Evolutionary conservation across 2,113 vertebrate species (phyloP), one percentile per base, ranked within the genome.

Genomic region (Triplophysa tibetana): DNA sequence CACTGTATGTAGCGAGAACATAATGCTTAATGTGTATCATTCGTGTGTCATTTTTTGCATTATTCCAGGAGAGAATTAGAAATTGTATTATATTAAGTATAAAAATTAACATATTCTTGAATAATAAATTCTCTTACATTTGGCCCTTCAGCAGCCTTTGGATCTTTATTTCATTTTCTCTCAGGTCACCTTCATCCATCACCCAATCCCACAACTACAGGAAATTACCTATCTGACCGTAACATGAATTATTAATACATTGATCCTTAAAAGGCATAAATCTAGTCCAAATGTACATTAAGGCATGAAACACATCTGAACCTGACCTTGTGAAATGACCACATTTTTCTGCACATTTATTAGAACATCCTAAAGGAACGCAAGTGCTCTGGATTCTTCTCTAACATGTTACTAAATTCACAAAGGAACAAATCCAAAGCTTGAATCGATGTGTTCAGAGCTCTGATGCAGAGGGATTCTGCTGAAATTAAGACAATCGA

Each of bases 161-260:
- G 50, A 52, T 4, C 14, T 17, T 52, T 50, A 26, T 52, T 62
- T 79, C 70, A 72, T 73, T 62, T 72, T 52, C 48, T 85, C 75
- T 80, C 67, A 54, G 54, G 17, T 80, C 77, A 45, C 45, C 64
- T 50, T 85, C 68, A 80, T 85, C 73, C 80, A 78, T 85, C 81
- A 79, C 82, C 68, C 29, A 85, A 67, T 63, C 8, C 8, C 75
- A 56, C 74, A 73, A 80, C 82, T 80, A 82, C 61, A 66, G 67
- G 26, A 60, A 63, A 61, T 80, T 52, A 54, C 54, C 52, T 52
- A 19, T 74, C 17, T 54, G 10, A 60, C 29, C 33, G 43, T 61
- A 23, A 33, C 41, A 64, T 84, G 64, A 81, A 81, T 84, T 62
- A 84, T 84, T 81, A 60, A 84, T 68, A 19, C 29, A 50, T 2